Conservation (phyloP, 2,797 vertebrate species). For the Trichosurus vulpecula region DNA sequence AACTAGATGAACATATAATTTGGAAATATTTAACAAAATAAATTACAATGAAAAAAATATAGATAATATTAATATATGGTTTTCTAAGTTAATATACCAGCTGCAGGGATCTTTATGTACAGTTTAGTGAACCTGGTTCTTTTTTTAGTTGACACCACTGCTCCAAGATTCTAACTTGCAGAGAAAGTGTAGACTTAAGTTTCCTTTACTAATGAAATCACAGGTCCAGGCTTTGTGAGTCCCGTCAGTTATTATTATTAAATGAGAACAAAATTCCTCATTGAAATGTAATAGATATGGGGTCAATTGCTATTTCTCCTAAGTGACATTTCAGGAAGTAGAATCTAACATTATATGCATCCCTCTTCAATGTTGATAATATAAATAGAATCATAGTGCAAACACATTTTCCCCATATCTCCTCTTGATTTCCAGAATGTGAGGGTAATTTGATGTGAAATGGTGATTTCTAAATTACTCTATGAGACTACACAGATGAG, state of each 20-base stretch:
- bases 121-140: neutral
- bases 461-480: too few species aligned
- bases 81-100: neutral
- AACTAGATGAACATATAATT: neutral
- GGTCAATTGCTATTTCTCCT: neutral
- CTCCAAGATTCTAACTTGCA: neutral
- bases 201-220: neutral
- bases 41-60: neutral
- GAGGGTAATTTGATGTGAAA: too few species aligned
- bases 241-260: neutral
- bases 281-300: neutral
- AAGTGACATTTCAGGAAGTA: neutral
- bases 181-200: neutral
- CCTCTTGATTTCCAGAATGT: neutral
- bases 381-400: neutral
- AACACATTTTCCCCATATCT: neutral
- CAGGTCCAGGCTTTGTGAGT: neutral
- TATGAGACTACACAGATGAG: too few species aligned
- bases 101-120: neutral
- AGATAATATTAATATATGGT: neutral
- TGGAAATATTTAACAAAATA: neutral
- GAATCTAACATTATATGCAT: neutral
- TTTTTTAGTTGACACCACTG: neutral
- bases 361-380: neutral
- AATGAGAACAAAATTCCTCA: neutral